Percentiles rank a stretch among this genome's conserved stretches.
Evolutionary conservation across 1,140 invertebrate genomes (phyloP).

Genomic region (Atta colombica): DNA sequence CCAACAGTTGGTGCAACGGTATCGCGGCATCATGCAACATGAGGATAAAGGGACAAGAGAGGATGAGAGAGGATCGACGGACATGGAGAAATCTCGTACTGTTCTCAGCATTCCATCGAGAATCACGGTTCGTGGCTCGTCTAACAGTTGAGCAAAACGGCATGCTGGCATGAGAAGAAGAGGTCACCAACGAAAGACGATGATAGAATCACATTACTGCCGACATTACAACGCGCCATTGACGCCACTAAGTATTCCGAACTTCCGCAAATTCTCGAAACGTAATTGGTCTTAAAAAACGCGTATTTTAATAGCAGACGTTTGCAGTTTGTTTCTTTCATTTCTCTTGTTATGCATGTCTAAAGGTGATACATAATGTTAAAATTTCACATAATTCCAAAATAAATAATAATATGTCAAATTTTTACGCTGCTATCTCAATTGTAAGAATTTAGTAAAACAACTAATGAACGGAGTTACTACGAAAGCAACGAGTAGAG

Average conservation of each 20-base stretch:
- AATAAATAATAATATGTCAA: not conserved
- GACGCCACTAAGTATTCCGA: slow-evolving; percentile 42
- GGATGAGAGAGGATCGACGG: not conserved
- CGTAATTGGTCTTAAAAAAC: slow-evolving; percentile 60
- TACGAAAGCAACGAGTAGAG: not conserved
- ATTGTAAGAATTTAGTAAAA: slow-evolving; percentile 10
- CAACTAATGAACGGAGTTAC: slow-evolving; percentile 14
- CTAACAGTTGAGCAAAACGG: slow-evolving; percentile 68
- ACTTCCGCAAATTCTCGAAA: slow-evolving; percentile 49
- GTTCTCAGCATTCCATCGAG: slow-evolving; percentile 76
- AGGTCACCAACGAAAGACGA: slow-evolving; percentile 39
- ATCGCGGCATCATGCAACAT: slow-evolving; percentile 43
- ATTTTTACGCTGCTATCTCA: not conserved
- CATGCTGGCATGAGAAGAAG: slow-evolving; percentile 47
- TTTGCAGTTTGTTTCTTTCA: not conserved
- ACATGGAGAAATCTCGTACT: slow-evolving; percentile 66
- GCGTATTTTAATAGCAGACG: not conserved
- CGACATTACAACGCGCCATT: slow-evolving; percentile 64
- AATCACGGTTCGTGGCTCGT: slow-evolving; percentile 68
- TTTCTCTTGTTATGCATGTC: not conserved
- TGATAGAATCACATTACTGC: slow-evolving; percentile 33
- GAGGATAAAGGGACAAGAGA: slow-evolving; percentile 24
- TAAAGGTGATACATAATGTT: not conserved
- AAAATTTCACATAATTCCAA: not conserved
- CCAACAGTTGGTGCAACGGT: slow-evolving; percentile 70